These are phyloP conservation scores for Syngnathus rostellatus DNA, from an alignment of 2,797 vertebrate genomes.

Conservation along the genomic window DNA sequence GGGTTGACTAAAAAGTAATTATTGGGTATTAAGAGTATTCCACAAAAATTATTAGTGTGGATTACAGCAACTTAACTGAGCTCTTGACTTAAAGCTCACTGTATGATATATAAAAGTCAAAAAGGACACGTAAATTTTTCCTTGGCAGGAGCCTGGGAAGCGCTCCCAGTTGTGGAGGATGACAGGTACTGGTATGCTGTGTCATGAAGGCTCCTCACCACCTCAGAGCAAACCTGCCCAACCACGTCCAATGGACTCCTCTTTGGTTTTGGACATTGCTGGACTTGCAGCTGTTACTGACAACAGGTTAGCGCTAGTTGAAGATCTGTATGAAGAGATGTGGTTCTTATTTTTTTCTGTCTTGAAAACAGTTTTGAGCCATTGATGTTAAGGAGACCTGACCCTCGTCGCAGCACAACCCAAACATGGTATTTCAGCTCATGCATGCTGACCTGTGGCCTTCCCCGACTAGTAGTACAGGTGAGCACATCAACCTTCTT, in stretches of 20 bases:
- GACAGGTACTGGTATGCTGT: slow-evolving; percentile 82
- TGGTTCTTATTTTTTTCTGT: background rate
- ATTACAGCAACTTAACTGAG: no score
- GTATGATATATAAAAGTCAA: background rate
- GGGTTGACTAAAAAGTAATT: background rate
- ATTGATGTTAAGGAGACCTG: slow-evolving; percentile 84
- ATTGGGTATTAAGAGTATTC: no score
- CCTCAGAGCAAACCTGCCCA: slow-evolving; percentile 84
- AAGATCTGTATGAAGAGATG: background rate
- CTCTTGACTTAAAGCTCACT: background rate
- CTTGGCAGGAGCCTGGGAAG: slow-evolving; percentile 87
- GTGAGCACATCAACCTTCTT: slow-evolving; percentile 49
- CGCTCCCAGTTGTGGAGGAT: slow-evolving; percentile 97
- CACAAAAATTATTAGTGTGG: no score
- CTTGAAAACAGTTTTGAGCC: slow-evolving; percentile 79
- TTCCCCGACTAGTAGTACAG: slow-evolving; percentile 90
- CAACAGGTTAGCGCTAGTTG: slow-evolving; percentile 76
- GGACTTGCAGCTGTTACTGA: slow-evolving; percentile 91
- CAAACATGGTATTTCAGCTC: slow-evolving; percentile 92
- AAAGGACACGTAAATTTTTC: background rate
- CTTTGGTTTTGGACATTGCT: slow-evolving; percentile 87
- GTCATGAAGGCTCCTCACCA: slow-evolving; percentile 93
- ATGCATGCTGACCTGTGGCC: slow-evolving; percentile 84
- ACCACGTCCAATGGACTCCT: slow-evolving; percentile 74
- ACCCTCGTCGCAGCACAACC: slow-evolving; percentile 85